phyloP scores from a whole-genome alignment of 2,888 invertebrate genomes.

The Amblyjoppa fuscipennis region DNA sequence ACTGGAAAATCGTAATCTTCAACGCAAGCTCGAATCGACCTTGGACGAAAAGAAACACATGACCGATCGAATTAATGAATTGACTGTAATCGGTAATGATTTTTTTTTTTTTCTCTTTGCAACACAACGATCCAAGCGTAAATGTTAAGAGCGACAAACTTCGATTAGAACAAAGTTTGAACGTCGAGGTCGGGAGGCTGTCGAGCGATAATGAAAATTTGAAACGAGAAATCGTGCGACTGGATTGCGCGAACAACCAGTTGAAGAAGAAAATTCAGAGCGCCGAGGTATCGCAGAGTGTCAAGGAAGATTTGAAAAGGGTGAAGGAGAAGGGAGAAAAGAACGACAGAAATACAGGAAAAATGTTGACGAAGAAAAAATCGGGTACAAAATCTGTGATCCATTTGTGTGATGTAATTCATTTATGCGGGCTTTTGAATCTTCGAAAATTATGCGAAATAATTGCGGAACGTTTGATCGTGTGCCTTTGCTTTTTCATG shows the following conservation, averaged over 20 bases:
- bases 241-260: constrained; percentile 81
- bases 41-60: constrained; percentile 87
- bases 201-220: constrained; percentile 84
- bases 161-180: constrained; percentile 85
- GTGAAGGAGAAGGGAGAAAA: constrained; percentile 73
- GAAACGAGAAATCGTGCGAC: constrained; percentile 85
- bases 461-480: background rate
- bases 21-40: constrained; percentile 86
- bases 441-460: background rate
- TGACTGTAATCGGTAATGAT: constrained; percentile 87
- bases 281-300: constrained; percentile 53
- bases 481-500: background rate
- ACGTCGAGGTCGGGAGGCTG: constrained; percentile 86
- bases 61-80: constrained; percentile 87
- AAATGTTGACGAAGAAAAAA: constrained; percentile 67
- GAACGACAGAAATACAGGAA: constrained; percentile 75
- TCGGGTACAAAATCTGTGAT: constrained; percentile 68
- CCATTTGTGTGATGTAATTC: constrained; percentile 18
- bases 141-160: constrained; percentile 36
- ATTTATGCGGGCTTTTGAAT: background rate
- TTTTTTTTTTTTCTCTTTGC: constrained; percentile 21
- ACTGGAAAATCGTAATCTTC: constrained; percentile 87
- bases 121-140: background rate
- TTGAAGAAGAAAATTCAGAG: constrained; percentile 72
- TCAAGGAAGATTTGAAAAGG: constrained; percentile 63